Conservation (phyloP, 2,113 vertebrate genomes). For the Cepphus grylle region DNA sequence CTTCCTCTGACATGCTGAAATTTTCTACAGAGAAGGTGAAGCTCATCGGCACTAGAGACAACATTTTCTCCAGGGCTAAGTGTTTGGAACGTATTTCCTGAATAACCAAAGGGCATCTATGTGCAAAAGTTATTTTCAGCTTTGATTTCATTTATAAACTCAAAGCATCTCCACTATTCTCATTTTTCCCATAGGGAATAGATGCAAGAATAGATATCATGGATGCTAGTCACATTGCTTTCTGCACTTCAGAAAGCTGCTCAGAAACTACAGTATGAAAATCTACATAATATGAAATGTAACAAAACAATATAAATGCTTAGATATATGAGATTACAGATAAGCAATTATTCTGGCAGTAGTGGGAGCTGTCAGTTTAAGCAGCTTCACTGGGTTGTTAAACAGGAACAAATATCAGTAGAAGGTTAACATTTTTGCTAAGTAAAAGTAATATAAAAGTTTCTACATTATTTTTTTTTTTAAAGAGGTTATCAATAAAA, state of each 20-base stretch:
- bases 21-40: neutral
- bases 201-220: neutral
- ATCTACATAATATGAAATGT: neutral
- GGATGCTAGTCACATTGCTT: neutral
- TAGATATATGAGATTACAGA: neutral
- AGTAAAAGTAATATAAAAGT: neutral
- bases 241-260: neutral
- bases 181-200: neutral
- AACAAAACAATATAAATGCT: neutral
- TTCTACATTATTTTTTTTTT: neutral
- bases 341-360: neutral
- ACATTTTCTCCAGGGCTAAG: neutral
- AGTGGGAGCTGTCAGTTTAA: neutral
- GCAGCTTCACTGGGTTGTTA: neutral
- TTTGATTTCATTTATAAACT: neutral
- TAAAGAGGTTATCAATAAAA: neutral
- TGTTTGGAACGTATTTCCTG: neutral
- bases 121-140: slow-evolving; percentile 20
- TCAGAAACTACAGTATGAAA: neutral
- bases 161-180: neutral
- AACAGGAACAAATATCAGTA: neutral
- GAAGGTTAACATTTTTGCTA: neutral
- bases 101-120: neutral
- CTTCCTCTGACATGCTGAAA: neutral
- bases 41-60: neutral